Conservation (phyloP, 2,888 invertebrate genomes). For the Metacarcinus magister region DNA sequence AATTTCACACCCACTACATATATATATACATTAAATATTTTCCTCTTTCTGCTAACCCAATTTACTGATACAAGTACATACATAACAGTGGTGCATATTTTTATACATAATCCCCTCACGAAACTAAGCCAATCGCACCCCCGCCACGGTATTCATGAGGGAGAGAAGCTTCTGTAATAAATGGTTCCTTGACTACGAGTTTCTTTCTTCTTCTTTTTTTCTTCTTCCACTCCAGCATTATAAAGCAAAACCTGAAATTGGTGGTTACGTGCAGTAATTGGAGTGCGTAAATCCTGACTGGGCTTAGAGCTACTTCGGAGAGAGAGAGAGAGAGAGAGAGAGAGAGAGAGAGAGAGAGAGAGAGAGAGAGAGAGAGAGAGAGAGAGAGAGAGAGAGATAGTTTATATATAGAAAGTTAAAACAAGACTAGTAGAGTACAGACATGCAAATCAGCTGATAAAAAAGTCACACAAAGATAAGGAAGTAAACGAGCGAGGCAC, state of each 20-base stretch:
- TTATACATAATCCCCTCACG: background rate
- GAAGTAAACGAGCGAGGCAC: background rate
- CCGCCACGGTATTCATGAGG: background rate
- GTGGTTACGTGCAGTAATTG: slow-evolving; percentile 38
- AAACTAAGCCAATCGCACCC: background rate
- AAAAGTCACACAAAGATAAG: background rate
- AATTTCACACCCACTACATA: background rate
- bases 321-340: slow-evolving; percentile 20
- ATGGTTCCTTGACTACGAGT: background rate
- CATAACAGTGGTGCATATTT: background rate
- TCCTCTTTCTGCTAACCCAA: background rate
- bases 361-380: slow-evolving; percentile 53
- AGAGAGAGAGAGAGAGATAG: slow-evolving; percentile 33
- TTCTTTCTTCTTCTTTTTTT: background rate
- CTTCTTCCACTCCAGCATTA: slow-evolving; percentile 2
- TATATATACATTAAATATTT: background rate
- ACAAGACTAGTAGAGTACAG: background rate
- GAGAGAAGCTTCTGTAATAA: background rate
- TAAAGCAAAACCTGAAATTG: slow-evolving; percentile 49
- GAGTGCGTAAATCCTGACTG: slow-evolving; percentile 4
- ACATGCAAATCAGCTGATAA: slow-evolving; percentile 42
- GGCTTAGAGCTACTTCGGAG: slow-evolving; percentile 8
- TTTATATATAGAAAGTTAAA: background rate
- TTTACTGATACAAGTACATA: background rate
- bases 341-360: slow-evolving; percentile 53